Evolutionary conservation across 2,888 invertebrate species (phyloP), one percentile per base, ranked within the genome.

Genomic region (Lydus trimaculatus): DNA sequence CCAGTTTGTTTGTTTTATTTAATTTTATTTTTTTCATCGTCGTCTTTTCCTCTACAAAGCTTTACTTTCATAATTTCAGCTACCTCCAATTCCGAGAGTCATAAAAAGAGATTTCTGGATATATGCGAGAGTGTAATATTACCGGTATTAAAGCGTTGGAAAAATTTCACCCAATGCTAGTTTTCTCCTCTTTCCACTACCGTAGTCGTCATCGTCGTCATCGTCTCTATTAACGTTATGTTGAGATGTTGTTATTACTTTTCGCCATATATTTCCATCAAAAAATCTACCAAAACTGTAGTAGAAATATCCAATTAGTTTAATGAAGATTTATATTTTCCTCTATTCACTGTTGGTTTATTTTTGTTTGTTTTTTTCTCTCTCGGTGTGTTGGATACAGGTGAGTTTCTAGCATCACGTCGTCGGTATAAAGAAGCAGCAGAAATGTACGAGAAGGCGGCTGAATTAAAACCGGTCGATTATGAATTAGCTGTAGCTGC

Each of bases 401-500:
- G 96, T 80, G 93, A 96, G 87, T 97, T 97, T 84, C 89, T 97
- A 74, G 90, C 93, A 72, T 91, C 94, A 72, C 90, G 92, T 79
- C 91, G 92, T 20, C 89, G 96, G 61, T 89, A 92, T 81, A 88
- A 90, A 43, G 97, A 97, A 81, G 94, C 97, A 7, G 94, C 95
- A 0, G 90, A 90, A 66, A 91, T 94, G 80, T 91, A 95, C 80
- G 89, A 94, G 63, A 88, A 90, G 67, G 95, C 96, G 0, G 94
- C 95, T 0, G 90, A 92, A 76, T 85, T 96, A 67, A 89, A 92
- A 60, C 93, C 95, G 0, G 87, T 89, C 39, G 95, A 97, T 83
- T 94, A 95, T 84, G 92, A 93, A 72, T 87, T 96, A 59, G 91
- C 94, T 28, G 94, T 96, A 72, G 93, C 94, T 36, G 95, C 96